Percentiles rank a stretch among this genome's conserved stretches.
phyloP scores from a whole-genome alignment of 92 coral and sea anemone genomes.

The Zoanthus sociatus region DNA sequence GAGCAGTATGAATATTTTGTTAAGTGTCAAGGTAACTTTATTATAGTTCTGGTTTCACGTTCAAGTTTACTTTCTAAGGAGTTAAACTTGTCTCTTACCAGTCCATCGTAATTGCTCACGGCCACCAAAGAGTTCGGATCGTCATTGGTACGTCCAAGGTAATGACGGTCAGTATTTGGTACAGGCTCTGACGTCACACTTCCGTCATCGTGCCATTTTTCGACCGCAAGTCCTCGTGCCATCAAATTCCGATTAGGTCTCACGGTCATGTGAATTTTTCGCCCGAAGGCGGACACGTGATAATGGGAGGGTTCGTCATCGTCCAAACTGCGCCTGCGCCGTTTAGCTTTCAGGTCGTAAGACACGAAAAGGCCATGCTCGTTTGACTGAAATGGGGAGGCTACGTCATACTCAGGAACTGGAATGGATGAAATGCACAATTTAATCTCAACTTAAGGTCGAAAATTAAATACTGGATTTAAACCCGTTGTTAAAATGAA shows the following conservation, averaged over 20 bases:
- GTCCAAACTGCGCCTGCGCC: constrained; percentile 33
- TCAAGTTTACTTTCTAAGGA: too few species aligned
- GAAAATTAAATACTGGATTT: too few species aligned
- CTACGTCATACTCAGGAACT: constrained; percentile 83
- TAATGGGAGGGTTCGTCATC: constrained; percentile 32
- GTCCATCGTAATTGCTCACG: constrained; percentile 50
- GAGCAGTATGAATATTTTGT: too few species aligned
- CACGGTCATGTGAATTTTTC: constrained; percentile 50
- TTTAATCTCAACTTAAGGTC: too few species aligned
- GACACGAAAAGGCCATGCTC: constrained; percentile 71
- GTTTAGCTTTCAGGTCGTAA: constrained; percentile 21
- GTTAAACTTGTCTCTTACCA: constrained; percentile 44
- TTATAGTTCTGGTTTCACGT: too few species aligned
- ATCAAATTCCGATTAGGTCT: constrained; percentile 37
- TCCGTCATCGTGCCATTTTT: constrained; percentile 54
- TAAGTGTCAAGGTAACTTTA: too few species aligned
- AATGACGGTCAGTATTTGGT: constrained; percentile 28
- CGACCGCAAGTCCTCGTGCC: constrained; percentile 52
- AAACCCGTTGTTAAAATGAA: too few species aligned
- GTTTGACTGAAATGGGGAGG: constrained; percentile 65
- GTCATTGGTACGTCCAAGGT: constrained; percentile 45
- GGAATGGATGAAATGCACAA: background rate
- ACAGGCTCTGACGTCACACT: constrained; percentile 38
- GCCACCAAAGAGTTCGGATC: constrained; percentile 63
- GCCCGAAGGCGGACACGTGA: constrained; percentile 54